phyloP scores from a whole-genome alignment of 1,140 invertebrate species.

The Gonatopus flavifemur region DNA sequence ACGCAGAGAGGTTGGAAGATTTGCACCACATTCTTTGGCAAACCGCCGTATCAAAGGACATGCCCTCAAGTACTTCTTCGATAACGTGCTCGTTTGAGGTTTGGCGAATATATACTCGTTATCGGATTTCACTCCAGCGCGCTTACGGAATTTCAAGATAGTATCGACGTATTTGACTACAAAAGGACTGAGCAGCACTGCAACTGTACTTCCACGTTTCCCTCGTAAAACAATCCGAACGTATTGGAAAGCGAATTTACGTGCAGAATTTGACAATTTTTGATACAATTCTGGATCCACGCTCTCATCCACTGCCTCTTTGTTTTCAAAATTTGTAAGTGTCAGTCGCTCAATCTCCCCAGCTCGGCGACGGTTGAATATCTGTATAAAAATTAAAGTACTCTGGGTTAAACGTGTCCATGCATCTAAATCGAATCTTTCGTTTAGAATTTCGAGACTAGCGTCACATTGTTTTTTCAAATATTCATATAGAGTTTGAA shows the following conservation, averaged over 20 bases:
- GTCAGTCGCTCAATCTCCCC: slow-evolving; percentile 5
- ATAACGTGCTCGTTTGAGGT: not conserved
- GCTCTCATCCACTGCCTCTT: not conserved
- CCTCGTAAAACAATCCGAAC: slow-evolving; percentile 4
- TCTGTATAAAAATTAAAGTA: slow-evolving; percentile 5
- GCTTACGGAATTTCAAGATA: slow-evolving; percentile 8
- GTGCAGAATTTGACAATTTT: slow-evolving; percentile 1
- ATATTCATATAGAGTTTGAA: not conserved
- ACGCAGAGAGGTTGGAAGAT: slow-evolving; percentile 6
- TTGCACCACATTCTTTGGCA: slow-evolving; percentile 13
- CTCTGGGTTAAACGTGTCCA: slow-evolving; percentile 2
- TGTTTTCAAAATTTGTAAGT: slow-evolving; percentile 1
- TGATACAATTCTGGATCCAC: slow-evolving; percentile 8
- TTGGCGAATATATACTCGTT: slow-evolving; percentile 11
- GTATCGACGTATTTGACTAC: slow-evolving; percentile 6
- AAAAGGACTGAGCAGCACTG: slow-evolving; percentile 7
- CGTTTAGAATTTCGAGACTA: not conserved
- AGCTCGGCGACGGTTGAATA: slow-evolving; percentile 10
- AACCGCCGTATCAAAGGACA: slow-evolving; percentile 14
- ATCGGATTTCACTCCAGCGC: slow-evolving; percentile 7
- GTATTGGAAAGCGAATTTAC: slow-evolving; percentile 1
- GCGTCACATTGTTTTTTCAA: not conserved
- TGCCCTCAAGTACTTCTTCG: slow-evolving; percentile 15
- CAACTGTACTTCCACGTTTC: slow-evolving; percentile 11
- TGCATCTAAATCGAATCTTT: not conserved